Conservation (phyloP, 2,888 invertebrate species). For the Dynastes maya region DNA sequence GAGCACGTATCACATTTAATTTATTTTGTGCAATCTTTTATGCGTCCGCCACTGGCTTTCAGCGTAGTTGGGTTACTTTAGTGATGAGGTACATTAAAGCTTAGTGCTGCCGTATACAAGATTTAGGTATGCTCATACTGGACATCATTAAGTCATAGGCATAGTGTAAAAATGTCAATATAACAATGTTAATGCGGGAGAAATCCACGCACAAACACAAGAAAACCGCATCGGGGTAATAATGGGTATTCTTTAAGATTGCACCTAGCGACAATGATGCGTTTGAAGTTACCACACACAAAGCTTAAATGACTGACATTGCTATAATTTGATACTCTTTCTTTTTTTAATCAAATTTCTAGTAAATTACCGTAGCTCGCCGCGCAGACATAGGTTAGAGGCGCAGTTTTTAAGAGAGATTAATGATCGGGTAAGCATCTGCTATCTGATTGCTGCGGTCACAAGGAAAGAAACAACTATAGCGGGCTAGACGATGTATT, state of each 20-base stretch:
- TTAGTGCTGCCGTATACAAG: neutral
- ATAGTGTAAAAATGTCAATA: neutral
- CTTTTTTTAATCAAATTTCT: slow-evolving; percentile 30
- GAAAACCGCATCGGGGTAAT: slow-evolving; percentile 17
- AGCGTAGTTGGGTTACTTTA: too few relatives aligned
- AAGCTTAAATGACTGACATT: slow-evolving; percentile 31
- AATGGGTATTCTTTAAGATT: slow-evolving; percentile 26
- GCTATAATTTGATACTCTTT: slow-evolving; percentile 15
- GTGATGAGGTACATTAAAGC: neutral
- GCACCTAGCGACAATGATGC: slow-evolving; percentile 18
- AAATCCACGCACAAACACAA: slow-evolving; percentile 17
- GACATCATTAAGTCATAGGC: neutral
- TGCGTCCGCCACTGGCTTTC: too few relatives aligned
- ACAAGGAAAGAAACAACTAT: neutral
- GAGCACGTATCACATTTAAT: too few relatives aligned
- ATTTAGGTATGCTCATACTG: neutral
- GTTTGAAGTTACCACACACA: slow-evolving; percentile 35
- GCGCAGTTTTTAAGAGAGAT: slow-evolving; percentile 19
- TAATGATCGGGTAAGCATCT: slow-evolving; percentile 22
- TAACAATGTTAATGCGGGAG: slow-evolving; percentile 24
- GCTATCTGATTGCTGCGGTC: slow-evolving; percentile 15
- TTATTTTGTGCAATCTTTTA: too few relatives aligned
- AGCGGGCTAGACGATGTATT: neutral
- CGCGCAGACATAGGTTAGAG: neutral
- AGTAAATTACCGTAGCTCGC: slow-evolving; percentile 20